These are phyloP conservation scores for Drosophila kokeensis DNA, from an alignment of 2,888 invertebrate genomes.

Conservation along the genomic window DNA sequence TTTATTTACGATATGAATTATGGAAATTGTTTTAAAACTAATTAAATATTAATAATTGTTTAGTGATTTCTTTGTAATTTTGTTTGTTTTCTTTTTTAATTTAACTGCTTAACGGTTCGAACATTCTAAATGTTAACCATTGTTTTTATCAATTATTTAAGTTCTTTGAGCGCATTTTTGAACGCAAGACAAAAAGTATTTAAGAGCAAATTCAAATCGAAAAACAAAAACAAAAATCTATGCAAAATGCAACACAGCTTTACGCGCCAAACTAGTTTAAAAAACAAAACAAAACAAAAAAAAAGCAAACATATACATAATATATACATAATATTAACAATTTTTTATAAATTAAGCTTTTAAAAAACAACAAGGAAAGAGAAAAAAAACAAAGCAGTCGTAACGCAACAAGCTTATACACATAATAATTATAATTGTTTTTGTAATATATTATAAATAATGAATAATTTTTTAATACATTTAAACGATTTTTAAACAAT, in stretches of 20 bases:
- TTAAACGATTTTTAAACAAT: constrained; percentile 55
- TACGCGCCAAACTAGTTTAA: constrained; percentile 79
- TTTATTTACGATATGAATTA: constrained; percentile 60
- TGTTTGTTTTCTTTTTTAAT: constrained; percentile 38
- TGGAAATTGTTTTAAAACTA: constrained; percentile 62
- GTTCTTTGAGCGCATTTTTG: constrained; percentile 68
- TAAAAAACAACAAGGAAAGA: constrained; percentile 39
- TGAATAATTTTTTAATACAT: constrained; percentile 53
- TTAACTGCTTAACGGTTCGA: constrained; percentile 58
- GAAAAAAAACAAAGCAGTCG: constrained; percentile 38
- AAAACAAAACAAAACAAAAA: constrained; percentile 54
- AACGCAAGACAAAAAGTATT: constrained; percentile 73
- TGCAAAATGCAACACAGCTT: constrained; percentile 77
- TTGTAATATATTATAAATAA: constrained; percentile 59
- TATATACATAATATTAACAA: constrained; percentile 50
- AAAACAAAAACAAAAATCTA: constrained; percentile 43
- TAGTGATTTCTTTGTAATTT: constrained; percentile 41
- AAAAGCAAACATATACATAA: constrained; percentile 38
- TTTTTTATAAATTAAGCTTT: constrained; percentile 66
- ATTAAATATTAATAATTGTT: constrained; percentile 47
- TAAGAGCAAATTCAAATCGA: constrained; percentile 66
- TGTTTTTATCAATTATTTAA: constrained; percentile 74
- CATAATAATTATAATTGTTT: constrained; percentile 62
- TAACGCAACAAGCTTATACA: constrained; percentile 60
- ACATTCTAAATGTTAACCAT: constrained; percentile 74